A percentile compares a stretch with the other conserved stretches of the same genome.
These are phyloP conservation scores for Drosophila elegans DNA, from an alignment of 1,140 invertebrate species.

Conservation along the genomic window DNA sequence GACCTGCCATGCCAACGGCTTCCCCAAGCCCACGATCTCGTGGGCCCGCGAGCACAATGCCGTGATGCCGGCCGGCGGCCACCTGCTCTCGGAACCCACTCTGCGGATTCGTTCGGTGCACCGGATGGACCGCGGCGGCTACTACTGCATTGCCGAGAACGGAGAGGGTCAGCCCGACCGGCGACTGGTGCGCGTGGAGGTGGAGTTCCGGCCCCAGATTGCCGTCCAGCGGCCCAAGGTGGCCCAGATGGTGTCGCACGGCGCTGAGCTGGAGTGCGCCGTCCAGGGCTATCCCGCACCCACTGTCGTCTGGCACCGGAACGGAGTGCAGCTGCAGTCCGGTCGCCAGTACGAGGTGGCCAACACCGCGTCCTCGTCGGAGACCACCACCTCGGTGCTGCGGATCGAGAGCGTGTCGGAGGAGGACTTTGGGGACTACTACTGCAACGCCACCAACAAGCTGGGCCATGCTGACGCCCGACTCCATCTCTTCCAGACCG, in stretches of 20 bases:
- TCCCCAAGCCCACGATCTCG: slow-evolving; percentile 89
- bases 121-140: slow-evolving; percentile 93
- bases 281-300: slow-evolving; percentile 93
- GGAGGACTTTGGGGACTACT: slow-evolving; percentile 91
- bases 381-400: slow-evolving; percentile 92
- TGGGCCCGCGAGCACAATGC: slow-evolving; percentile 94
- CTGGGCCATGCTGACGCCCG: slow-evolving; percentile 88
- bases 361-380: slow-evolving; percentile 91
- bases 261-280: slow-evolving; percentile 92
- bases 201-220: slow-evolving; percentile 92
- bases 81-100: slow-evolving; percentile 90
- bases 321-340: slow-evolving; percentile 89
- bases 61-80: slow-evolving; percentile 91
- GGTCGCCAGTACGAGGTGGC: slow-evolving; percentile 91
- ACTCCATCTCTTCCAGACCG: slow-evolving; percentile 88
- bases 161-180: slow-evolving; percentile 90
- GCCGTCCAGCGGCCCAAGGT: slow-evolving; percentile 89
- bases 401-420: slow-evolving; percentile 92
- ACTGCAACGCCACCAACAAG: slow-evolving; percentile 92
- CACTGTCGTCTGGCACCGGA: slow-evolving; percentile 91
- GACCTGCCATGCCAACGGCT: slow-evolving; percentile 91
- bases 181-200: slow-evolving; percentile 91
- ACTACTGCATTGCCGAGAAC: slow-evolving; percentile 95
- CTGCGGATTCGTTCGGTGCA: slow-evolving; percentile 88
- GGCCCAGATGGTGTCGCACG: slow-evolving; percentile 91